A percentile compares a stretch with the other conserved stretches of the same genome.
phyloP scores from a whole-genome alignment of 1,140 invertebrate species.

The Brachionus rotundiformis region DNA sequence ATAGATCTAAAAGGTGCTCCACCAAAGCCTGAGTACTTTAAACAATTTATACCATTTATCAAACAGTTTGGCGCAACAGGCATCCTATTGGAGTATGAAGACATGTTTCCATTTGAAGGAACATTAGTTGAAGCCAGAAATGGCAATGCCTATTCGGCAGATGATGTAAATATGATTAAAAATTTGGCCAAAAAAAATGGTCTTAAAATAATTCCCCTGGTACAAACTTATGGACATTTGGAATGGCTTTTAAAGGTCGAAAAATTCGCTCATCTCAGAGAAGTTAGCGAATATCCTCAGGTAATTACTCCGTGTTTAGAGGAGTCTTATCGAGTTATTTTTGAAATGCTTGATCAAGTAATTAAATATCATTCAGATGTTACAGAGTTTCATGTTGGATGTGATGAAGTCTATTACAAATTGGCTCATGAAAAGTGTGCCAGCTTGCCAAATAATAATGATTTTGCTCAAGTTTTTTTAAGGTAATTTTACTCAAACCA shows the following conservation, averaged over 20 bases:
- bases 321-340: slow-evolving; percentile 19
- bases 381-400: slow-evolving; percentile 69
- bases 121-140: background rate
- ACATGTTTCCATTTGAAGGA: slow-evolving; percentile 51
- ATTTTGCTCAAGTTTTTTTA: slow-evolving; percentile 34
- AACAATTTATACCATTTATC: slow-evolving; percentile 41
- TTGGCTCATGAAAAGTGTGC: slow-evolving; percentile 17
- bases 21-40: slow-evolving; percentile 3
- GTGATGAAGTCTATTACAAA: slow-evolving; percentile 66
- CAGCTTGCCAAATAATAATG: background rate
- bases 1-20: slow-evolving; percentile 51
- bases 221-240: slow-evolving; percentile 52
- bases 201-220: slow-evolving; percentile 48
- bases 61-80: slow-evolving; percentile 51
- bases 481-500: background rate
- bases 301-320: slow-evolving; percentile 28
- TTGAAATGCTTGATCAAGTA: slow-evolving; percentile 79
- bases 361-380: slow-evolving; percentile 66
- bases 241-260: slow-evolving; percentile 45
- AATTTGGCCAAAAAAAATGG: slow-evolving; percentile 43
- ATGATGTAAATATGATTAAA: slow-evolving; percentile 44
- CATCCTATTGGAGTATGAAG: slow-evolving; percentile 52
- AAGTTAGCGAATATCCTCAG: slow-evolving; percentile 43
- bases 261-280: slow-evolving; percentile 48
- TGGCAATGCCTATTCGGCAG: slow-evolving; percentile 39